Base-by-base conservation (phyloP, 2,797 vertebrate genomes). In the Ispidina picta region DNA sequence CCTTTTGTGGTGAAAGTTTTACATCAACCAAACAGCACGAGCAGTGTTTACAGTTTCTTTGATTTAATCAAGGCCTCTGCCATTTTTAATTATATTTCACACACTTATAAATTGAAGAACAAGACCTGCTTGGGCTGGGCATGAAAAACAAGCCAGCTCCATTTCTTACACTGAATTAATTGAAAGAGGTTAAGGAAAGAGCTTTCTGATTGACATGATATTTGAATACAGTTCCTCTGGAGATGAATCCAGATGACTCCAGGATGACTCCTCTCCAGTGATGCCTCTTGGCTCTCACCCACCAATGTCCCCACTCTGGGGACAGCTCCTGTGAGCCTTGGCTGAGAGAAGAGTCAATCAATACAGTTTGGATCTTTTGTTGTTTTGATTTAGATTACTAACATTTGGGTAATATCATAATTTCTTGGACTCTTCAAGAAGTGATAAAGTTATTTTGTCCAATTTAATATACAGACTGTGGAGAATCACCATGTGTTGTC, bases 41-140 rank as follows among this genome's bases (percentile, higher is more conserved):
- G 51, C n/a, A 59, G 28, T 78, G 54, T 89, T 94, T 92, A 85
- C 44, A 44, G 62, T 94, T 93, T 66, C 35, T 80, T 93, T 88
- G 35, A 73, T 89, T 94, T 90, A 72, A 78, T 87, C n/a, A 60
- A 86, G 54, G 46, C 49, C 23, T 92, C 71, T 75, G 88, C 25
- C 46, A 71, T 12, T 76, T 89, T 71, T 93, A 83, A 93, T 95
- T 86, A 20, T 39, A 79, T 92, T 93, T 89, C 70, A 73, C 76
- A 85, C 60, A 80, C 92, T 83, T 79, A 62, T 64, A 89, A 94
- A 92, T 78, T 82, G n/a, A 85, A 70, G 66, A 92, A 77, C 23
- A 80, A 68, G 10, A 82, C n/a, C 69, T 79, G 71, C 29, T 76
- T 83, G 35, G 76, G 16, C 28, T 81, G 54, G 15, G 44, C 41